Percentiles rank a stretch among this genome's conserved stretches.
Evolutionary conservation across 2,888 invertebrate genomes (phyloP).

Genomic region (Prosapia bicincta): DNA sequence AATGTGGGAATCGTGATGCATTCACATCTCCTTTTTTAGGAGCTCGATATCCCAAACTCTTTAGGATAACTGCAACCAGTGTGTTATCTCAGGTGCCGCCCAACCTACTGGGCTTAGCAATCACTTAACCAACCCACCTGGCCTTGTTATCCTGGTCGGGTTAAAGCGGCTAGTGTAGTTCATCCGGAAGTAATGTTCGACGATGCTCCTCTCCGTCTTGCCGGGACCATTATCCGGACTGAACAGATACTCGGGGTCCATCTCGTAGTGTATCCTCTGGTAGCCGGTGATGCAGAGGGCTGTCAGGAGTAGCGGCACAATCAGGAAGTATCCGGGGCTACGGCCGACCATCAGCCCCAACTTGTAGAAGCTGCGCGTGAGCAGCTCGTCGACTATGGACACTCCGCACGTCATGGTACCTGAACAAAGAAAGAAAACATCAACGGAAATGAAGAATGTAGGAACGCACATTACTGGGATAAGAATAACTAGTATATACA

Average conservation of each 20-base stretch:
- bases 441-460: too few relatives aligned
- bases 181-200: conserved; percentile 81
- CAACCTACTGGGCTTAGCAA: too few relatives aligned
- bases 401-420: conserved; percentile 34
- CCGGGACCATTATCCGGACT: conserved; percentile 85
- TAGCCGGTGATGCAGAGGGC: conserved; percentile 82
- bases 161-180: conserved; percentile 84
- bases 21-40: too few relatives aligned
- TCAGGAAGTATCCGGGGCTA: conserved; percentile 84
- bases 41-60: too few relatives aligned
- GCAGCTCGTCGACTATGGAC: conserved; percentile 67
- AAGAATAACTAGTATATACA: too few relatives aligned
- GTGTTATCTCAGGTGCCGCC: too few relatives aligned
- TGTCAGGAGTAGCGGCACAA: conserved; percentile 78
- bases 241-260: conserved; percentile 91
- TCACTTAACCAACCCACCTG: too few relatives aligned
- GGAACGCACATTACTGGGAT: too few relatives aligned
- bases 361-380: conserved; percentile 78
- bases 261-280: conserved; percentile 82
- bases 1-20: too few relatives aligned
- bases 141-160: conserved; percentile 81
- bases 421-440: not conserved
- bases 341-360: conserved; percentile 74
- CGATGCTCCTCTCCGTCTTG: conserved; percentile 74
- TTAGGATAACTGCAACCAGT: too few relatives aligned